Percentiles rank a stretch among this genome's conserved stretches.
Evolutionary conservation across 2,113 vertebrate genomes (phyloP).

Genomic region (zebrafish (Danio rerio)): GRCz12tu NC_133191.1:15620001-15620500

Average conservation of each 20-base stretch:
- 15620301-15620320: constrained; percentile 1
- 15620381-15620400: no score
- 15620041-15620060: not conserved
- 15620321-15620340: not conserved
- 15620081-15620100: not conserved
- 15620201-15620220: constrained; percentile 43
- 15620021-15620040: constrained; percentile 1
- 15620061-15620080: constrained; percentile 29
- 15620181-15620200: constrained; percentile 46
- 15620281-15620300: not conserved
- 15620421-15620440: not conserved
- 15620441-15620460: not conserved
- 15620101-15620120: constrained; percentile 14
- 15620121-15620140: constrained; percentile 25
- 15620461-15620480: not conserved
- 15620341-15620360: not conserved
- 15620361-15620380: not conserved
- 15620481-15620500: not conserved
- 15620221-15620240: constrained; percentile 34
- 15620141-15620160: constrained; percentile 42
- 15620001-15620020: not conserved
- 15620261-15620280: not conserved
- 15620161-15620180: constrained; percentile 38
- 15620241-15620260: not conserved
- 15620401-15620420: no score